Base-by-base conservation (phyloP, 2,113 vertebrate genomes). In the Nesospiza acunhae region DNA sequence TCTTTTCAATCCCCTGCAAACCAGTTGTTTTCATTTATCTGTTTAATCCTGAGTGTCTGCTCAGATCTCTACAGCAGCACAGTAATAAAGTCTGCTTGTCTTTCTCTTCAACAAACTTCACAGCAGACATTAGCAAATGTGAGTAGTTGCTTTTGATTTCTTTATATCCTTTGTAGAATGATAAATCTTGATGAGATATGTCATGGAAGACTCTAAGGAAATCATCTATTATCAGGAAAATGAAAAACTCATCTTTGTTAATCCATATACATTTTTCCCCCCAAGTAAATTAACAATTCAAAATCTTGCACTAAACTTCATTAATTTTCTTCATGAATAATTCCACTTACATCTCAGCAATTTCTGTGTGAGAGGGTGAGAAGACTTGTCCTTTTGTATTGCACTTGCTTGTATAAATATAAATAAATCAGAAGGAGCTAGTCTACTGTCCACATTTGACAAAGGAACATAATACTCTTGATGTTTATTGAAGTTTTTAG, bases 321-420 rank as follows among this genome's bases (percentile, higher is more conserved):
- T 93, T 97, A 92, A 96, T 33, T 94, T 95, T 93, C 76, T 86
- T 95, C 85, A 95, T 96, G 84, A 96, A 96, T 95, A 96, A 96
- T 94, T 96, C 89, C 49, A 72, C 75, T 83, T 84, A 64, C 68
- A 70, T 95, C 28, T 74, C 64, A 91, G 63, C 33, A 87, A 83
- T 96, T 76, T 88, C 44, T 82, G 8, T 55, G 59, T 77, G 75
- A 91, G 56, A 87, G 10, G 47, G 52, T 82, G 74, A 84, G 86
- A 92, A 89, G 49, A 37, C 33, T 75, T 91, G 72, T 60, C n/a
- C 75, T 95, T 87, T 94, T 88, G 22, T 70, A 73, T 78, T 60
- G 20, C 19, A 50, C 23, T 91, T 90, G 59, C 17, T 74, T 78
- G 31, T 84, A 72, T 68, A 69, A 88, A 91, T 5, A 6, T 89